phyloP scores from a whole-genome alignment of 2,888 invertebrate genomes.

The Mesodorylaimus sp. region DNA sequence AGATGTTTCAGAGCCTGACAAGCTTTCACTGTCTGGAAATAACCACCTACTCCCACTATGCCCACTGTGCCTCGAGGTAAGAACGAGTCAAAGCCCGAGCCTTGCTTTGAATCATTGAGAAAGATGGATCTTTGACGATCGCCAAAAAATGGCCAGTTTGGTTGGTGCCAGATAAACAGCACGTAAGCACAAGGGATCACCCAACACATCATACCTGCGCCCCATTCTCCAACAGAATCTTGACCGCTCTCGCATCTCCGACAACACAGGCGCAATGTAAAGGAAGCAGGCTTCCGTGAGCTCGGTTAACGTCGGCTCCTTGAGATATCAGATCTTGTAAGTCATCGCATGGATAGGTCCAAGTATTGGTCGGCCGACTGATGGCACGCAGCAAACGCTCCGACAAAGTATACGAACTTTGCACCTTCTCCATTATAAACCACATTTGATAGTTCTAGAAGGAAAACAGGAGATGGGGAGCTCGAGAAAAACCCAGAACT shows the following conservation, averaged over 20 bases:
- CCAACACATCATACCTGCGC: constrained; percentile 20
- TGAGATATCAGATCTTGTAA: neutral
- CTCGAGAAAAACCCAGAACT: too few relatives aligned
- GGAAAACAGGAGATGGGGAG: too few relatives aligned
- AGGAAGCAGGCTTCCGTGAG: constrained; percentile 31
- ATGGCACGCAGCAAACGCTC: constrained; percentile 30
- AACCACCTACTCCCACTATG: too few relatives aligned
- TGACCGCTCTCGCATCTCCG: constrained; percentile 22
- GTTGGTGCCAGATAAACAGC: too few relatives aligned
- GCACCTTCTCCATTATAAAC: constrained; percentile 29
- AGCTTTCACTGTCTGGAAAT: too few relatives aligned
- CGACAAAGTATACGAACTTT: constrained; percentile 26
- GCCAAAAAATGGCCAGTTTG: too few relatives aligned
- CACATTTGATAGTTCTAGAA: too few relatives aligned
- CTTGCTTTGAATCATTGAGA: too few relatives aligned
- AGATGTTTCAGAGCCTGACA: neutral
- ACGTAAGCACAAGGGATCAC: neutral
- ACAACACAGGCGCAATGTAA: constrained; percentile 33
- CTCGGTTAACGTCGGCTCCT: constrained; percentile 31
- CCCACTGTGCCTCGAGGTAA: too few relatives aligned
- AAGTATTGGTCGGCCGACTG: constrained; percentile 18
- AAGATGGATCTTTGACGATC: too few relatives aligned
- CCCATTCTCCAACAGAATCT: constrained; percentile 25
- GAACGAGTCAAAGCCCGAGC: too few relatives aligned
- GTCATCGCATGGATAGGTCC: constrained; percentile 25